phyloP scores from a whole-genome alignment of 2,888 invertebrate genomes.

The Habroteleia sp. region DNA sequence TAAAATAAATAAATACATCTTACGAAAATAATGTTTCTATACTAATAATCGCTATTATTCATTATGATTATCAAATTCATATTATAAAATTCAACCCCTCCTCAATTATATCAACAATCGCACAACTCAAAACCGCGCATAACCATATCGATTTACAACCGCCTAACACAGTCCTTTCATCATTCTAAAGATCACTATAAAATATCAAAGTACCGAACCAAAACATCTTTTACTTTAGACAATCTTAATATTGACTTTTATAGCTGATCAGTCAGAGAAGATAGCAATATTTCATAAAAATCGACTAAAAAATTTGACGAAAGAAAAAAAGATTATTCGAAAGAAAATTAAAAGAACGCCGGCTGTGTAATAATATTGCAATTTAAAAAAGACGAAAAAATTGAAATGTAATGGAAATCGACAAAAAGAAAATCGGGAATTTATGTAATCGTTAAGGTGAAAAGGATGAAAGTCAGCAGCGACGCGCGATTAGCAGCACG shows the following conservation, averaged over 20 bases:
- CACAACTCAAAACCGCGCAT: conserved; percentile 45
- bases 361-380: background rate
- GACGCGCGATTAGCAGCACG: conserved; percentile 25
- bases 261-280: no score
- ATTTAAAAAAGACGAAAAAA: background rate
- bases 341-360: background rate
- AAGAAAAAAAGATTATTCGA: background rate
- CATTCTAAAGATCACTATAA: background rate
- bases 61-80: no score
- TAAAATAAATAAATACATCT: no score
- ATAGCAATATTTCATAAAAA: no score
- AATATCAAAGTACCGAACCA: conserved; percentile 7
- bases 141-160: conserved; percentile 50
- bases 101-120: conserved; percentile 36
- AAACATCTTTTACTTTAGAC: no score
- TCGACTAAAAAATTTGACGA: background rate
- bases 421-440: background rate
- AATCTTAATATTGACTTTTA: no score
- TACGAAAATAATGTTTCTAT: no score
- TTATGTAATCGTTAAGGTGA: conserved; percentile 1
- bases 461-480: conserved; percentile 6
- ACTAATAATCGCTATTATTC: no score
- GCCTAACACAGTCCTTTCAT: conserved; percentile 23
- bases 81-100: conserved; percentile 29
- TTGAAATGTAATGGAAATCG: background rate